Percentiles rank a stretch among this genome's conserved stretches.
These are phyloP conservation scores for Tetragnatha versicolor DNA, from an alignment of 1,140 invertebrate species.

Conservation along the genomic window DNA sequence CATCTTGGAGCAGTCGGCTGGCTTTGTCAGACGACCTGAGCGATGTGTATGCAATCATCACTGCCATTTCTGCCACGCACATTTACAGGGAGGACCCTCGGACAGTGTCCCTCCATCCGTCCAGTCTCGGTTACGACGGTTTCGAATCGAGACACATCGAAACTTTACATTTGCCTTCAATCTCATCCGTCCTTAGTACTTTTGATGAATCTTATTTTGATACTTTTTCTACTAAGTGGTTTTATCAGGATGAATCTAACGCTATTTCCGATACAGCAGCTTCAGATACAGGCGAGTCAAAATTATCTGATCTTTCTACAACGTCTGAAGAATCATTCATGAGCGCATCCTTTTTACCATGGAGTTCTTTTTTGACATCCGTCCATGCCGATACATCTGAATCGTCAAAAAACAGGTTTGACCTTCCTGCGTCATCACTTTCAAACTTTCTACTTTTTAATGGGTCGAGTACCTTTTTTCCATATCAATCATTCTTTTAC, in stretches of 20 bases:
- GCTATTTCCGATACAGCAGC: background rate
- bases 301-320: too few species aligned
- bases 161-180: background rate
- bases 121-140: background rate
- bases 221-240: background rate
- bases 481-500: background rate
- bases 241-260: background rate
- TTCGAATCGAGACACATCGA: background rate
- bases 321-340: too few species aligned
- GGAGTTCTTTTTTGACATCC: background rate
- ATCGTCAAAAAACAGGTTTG: background rate
- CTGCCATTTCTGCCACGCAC: conserved; percentile 47
- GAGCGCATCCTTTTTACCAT: background rate
- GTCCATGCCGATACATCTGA: background rate
- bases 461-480: background rate
- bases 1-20: conserved; percentile 20
- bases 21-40: conserved; percentile 9
- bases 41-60: conserved; percentile 27
- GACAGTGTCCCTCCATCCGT: background rate
- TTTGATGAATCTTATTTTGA: conserved; percentile 1
- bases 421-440: background rate
- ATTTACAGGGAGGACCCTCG: background rate
- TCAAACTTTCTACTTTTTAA: background rate
- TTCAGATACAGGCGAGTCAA: too few species aligned
- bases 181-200: conserved; percentile 18